These are phyloP conservation scores for Micronycteris hirsuta DNA, from an alignment of 2,113 vertebrate species.

Conservation along the genomic window DNA sequence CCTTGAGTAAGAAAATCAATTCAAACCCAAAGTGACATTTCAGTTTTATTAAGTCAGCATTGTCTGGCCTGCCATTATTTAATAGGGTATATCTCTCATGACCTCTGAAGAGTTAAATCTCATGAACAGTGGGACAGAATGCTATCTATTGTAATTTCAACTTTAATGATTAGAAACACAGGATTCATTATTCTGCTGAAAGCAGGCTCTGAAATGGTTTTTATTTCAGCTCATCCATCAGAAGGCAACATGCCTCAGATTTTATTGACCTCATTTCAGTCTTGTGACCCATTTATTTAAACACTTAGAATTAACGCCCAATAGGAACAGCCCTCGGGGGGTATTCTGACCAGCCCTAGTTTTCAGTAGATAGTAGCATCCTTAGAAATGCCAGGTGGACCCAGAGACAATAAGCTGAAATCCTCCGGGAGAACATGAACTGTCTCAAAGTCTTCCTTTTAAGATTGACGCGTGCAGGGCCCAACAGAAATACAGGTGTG, in stretches of 20 bases:
- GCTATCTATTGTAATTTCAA: constrained; percentile 56
- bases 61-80: constrained; percentile 79
- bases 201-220: constrained; percentile 49
- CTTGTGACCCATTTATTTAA: constrained; percentile 30
- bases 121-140: constrained; percentile 50
- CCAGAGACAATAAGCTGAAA: neutral
- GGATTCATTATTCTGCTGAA: constrained; percentile 48
- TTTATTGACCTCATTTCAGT: constrained; percentile 25
- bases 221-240: constrained; percentile 39
- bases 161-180: constrained; percentile 50
- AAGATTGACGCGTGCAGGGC: neutral
- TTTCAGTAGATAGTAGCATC: neutral
- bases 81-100: constrained; percentile 67
- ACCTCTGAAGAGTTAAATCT: constrained; percentile 78
- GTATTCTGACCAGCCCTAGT: neutral
- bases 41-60: constrained; percentile 79
- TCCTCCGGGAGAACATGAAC: neutral
- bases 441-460: neutral
- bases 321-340: neutral
- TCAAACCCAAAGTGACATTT: constrained; percentile 77
- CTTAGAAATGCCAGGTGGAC: neutral
- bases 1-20: constrained; percentile 80
- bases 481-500: neutral
- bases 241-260: neutral
- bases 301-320: neutral